These are phyloP conservation scores for Drosophila antonietae DNA, from an alignment of 2,888 invertebrate genomes.

Conservation along the genomic window DNA sequence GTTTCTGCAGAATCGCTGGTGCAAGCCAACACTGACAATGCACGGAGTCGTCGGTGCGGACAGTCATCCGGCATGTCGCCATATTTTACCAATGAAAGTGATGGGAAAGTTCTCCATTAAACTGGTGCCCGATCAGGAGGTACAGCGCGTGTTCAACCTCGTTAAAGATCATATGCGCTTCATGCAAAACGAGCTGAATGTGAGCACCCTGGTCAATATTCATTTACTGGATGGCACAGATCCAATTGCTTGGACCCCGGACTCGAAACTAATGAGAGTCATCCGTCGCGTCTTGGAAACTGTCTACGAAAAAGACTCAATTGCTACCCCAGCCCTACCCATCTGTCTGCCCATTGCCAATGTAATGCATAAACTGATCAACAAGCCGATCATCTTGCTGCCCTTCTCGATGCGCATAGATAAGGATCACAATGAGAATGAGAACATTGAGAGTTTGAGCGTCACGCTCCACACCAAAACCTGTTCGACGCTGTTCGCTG, in stretches of 20 bases:
- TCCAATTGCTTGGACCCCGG: slow-evolving; percentile 26
- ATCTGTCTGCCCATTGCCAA: slow-evolving; percentile 53
- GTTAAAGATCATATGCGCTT: slow-evolving; percentile 21
- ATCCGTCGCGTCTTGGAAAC: slow-evolving; percentile 8
- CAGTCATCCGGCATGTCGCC: slow-evolving; percentile 5
- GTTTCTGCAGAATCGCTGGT: slow-evolving; percentile 51
- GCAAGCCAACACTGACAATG: slow-evolving; percentile 46
- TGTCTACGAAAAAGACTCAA: slow-evolving; percentile 10
- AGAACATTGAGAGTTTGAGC: slow-evolving; percentile 24
- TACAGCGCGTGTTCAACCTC: background rate
- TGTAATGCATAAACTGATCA: slow-evolving; percentile 28
- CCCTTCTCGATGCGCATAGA: slow-evolving; percentile 46
- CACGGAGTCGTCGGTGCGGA: slow-evolving; percentile 56
- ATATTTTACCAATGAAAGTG: slow-evolving; percentile 43
- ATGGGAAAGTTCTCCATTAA: slow-evolving; percentile 51
- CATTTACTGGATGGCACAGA: slow-evolving; percentile 28
- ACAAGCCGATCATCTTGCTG: slow-evolving; percentile 43
- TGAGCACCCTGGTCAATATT: slow-evolving; percentile 26
- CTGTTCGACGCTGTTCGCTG: slow-evolving; percentile 32
- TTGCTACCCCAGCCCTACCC: slow-evolving; percentile 31
- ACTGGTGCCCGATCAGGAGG: slow-evolving; percentile 54
- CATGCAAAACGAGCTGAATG: background rate
- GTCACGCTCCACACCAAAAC: slow-evolving; percentile 33
- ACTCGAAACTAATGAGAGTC: slow-evolving; percentile 4
- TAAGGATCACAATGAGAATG: slow-evolving; percentile 35